phyloP scores from a whole-genome alignment of 2,113 vertebrate genomes.

The Vidua macroura region DNA sequence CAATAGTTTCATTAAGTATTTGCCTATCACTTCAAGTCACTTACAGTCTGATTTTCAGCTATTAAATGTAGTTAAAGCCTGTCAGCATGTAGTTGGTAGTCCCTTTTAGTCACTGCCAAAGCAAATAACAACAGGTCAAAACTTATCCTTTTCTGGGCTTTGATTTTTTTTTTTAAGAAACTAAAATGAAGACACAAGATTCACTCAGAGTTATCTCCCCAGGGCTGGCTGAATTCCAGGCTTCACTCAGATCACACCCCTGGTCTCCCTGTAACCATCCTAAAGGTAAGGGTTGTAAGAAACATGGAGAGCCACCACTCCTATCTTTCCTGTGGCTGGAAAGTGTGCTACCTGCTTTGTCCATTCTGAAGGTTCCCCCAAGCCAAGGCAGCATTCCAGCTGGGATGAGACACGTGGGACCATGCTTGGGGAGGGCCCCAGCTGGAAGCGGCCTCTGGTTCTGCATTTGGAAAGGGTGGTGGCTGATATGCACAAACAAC shows the following conservation, averaged over 20 bases:
- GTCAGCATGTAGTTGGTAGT: neutral
- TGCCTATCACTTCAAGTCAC: neutral
- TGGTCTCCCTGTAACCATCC: neutral
- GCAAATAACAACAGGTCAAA: constrained; percentile 13
- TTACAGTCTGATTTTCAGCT: constrained; percentile 3
- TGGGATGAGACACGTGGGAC: fast-evolving
- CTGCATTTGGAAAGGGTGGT: fast-evolving
- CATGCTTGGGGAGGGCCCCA: fast-evolving
- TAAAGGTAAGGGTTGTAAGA: fast-evolving
- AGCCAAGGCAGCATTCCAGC: neutral
- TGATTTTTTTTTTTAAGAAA: neutral
- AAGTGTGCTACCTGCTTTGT: neutral
- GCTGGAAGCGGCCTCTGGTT: neutral
- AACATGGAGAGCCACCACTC: neutral
- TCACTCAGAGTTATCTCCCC: neutral
- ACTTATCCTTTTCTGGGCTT: neutral
- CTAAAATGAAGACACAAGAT: neutral
- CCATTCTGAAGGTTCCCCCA: neutral
- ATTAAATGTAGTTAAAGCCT: neutral
- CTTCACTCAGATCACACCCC: neutral
- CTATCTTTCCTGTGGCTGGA: neutral
- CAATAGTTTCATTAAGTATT: neutral
- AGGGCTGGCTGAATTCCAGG: neutral
- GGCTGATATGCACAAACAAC: fast-evolving
- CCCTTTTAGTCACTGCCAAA: constrained; percentile 22